phyloP scores from a whole-genome alignment of 2,888 invertebrate species.

The Eupeodes luniger region DNA sequence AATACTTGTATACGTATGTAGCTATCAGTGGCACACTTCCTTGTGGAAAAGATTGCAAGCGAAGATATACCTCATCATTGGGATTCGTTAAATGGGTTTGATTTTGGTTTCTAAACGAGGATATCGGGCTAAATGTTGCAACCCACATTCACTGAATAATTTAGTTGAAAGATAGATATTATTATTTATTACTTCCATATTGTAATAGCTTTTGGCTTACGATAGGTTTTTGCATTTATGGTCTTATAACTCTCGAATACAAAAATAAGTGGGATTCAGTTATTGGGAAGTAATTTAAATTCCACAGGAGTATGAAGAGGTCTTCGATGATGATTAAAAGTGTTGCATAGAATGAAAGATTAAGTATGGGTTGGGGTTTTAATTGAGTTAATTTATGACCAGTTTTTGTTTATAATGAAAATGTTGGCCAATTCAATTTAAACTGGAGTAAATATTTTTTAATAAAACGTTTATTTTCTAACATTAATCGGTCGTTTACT shows the following conservation, averaged over 20 bases:
- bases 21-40: conserved; percentile 59
- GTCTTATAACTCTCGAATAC: background rate
- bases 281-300: background rate
- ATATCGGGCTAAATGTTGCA: conserved; percentile 25
- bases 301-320: background rate
- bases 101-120: conserved; percentile 17
- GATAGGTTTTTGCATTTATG: background rate
- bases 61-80: conserved; percentile 35
- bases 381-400: background rate
- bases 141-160: conserved; percentile 35
- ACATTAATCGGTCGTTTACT: too few species aligned
- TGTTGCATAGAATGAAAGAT: background rate
- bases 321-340: background rate
- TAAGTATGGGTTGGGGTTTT: background rate
- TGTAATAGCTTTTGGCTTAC: conserved; percentile 5
- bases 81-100: conserved; percentile 7
- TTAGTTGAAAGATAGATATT: background rate
- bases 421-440: too few species aligned
- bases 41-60: conserved; percentile 18
- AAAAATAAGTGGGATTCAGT: background rate
- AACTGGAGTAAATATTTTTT: too few species aligned
- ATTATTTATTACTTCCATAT: conserved; percentile 31
- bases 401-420: background rate
- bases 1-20: background rate
- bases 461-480: too few species aligned